A percentile compares a stretch with the other conserved stretches of the same genome.
These are phyloP conservation scores for Trididemnum clinides DNA, from an alignment of 23 tunicate genomes.

Conservation along the genomic window DNA sequence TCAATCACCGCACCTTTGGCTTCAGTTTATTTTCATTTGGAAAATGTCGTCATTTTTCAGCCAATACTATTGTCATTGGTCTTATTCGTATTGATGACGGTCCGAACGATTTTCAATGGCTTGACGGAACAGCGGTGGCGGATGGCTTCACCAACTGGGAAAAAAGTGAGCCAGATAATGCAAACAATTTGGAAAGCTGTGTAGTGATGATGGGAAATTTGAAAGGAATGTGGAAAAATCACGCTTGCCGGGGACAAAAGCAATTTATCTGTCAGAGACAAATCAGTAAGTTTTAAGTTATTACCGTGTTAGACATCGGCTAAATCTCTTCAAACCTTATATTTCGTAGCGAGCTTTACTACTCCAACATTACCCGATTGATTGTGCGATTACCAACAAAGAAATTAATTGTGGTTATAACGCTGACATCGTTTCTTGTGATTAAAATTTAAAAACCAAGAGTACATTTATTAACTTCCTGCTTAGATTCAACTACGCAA, in stretches of 20 bases:
- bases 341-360: no score
- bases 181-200: background rate
- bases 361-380: no score
- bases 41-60: no score
- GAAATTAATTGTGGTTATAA: no score
- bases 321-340: no score
- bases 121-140: background rate
- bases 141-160: background rate
- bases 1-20: background rate
- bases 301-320: no score
- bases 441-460: no score
- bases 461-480: no score
- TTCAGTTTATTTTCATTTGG: no score
- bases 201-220: background rate
- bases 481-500: no score
- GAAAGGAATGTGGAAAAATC: background rate
- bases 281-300: background rate
- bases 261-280: background rate
- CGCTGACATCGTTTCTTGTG: no score
- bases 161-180: background rate
- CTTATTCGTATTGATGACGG: background rate
- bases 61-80: background rate
- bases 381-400: no score
- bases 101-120: background rate
- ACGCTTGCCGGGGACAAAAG: background rate